phyloP scores from a whole-genome alignment of 2,797 vertebrate genomes.

The Sebastiscus tertius region DNA sequence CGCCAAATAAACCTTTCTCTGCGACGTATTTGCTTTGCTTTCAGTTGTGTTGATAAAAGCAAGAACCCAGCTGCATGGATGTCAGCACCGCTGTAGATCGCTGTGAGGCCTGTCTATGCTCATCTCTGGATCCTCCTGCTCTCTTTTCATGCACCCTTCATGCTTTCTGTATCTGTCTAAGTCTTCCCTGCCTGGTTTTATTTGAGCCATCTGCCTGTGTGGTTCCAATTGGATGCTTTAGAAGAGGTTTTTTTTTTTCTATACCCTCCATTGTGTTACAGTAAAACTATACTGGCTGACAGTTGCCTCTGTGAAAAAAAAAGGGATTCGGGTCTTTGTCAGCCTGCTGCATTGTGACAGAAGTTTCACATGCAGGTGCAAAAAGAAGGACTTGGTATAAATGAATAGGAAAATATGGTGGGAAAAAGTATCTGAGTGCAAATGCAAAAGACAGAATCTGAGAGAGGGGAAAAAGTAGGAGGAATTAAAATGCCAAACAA shows the following conservation, averaged over 20 bases:
- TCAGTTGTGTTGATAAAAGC: constrained; percentile 70
- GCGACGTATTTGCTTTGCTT: constrained; percentile 60
- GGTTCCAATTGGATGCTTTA: constrained; percentile 67
- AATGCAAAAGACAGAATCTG: constrained; percentile 13
- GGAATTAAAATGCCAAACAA: constrained; percentile 5
- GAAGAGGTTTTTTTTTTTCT: constrained; percentile 32
- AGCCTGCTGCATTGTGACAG: constrained; percentile 69
- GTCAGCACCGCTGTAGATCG: constrained; percentile 36
- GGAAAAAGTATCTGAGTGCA: constrained; percentile 2
- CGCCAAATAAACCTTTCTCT: constrained; percentile 65
- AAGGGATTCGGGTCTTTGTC: constrained; percentile 68
- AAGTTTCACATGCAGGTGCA: constrained; percentile 69
- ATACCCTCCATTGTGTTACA: constrained; percentile 62
- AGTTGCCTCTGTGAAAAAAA: constrained; percentile 63
- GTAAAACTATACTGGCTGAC: constrained; percentile 59
- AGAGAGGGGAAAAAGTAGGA: constrained; percentile 14
- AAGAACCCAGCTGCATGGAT: constrained; percentile 50
- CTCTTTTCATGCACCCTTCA: constrained; percentile 53
- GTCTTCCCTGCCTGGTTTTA: constrained; percentile 56
- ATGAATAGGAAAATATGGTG: constrained; percentile 49
- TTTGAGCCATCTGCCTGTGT: constrained; percentile 60
- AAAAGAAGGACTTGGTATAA: constrained; percentile 53
- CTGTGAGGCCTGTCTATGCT: constrained; percentile 56
- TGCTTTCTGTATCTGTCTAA: constrained; percentile 55
- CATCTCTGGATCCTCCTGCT: constrained; percentile 56